Percentiles rank a stretch among this genome's conserved stretches.
phyloP scores from a whole-genome alignment of 1,140 invertebrate genomes.

The Ctenoplectra terminalis region DNA sequence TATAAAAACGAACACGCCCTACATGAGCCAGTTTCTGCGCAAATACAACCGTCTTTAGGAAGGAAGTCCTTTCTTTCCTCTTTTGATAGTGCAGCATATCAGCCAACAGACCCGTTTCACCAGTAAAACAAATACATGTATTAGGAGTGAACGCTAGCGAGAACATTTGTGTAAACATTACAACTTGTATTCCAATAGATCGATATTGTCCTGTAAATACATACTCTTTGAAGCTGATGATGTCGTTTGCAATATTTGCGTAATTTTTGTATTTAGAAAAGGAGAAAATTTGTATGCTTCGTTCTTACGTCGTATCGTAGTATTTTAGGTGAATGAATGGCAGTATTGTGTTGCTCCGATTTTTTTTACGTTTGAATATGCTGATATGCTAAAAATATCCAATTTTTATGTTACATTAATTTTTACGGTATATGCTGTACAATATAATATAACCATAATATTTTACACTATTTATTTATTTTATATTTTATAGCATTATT shows the following conservation, averaged over 20 bases:
- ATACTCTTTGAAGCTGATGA: not conserved
- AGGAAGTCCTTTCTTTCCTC: constrained; percentile 76
- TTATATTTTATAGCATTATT: too few relatives aligned
- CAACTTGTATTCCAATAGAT: not conserved
- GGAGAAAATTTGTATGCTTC: not conserved
- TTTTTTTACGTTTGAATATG: not conserved
- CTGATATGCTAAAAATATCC: not conserved
- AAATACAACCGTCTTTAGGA: constrained; percentile 48
- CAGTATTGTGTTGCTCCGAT: not conserved
- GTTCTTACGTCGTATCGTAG: not conserved
- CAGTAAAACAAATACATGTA: constrained; percentile 17
- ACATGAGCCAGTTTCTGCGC: constrained; percentile 42
- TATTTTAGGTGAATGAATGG: not conserved
- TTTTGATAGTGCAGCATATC: constrained; percentile 67
- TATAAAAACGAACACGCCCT: constrained; percentile 23
- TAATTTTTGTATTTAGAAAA: not conserved
- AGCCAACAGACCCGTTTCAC: constrained; percentile 23
- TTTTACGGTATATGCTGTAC: too few relatives aligned
- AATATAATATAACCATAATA: too few relatives aligned
- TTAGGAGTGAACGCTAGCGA: not conserved
- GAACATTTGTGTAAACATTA: not conserved
- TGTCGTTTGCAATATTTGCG: not conserved
- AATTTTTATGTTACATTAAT: too few relatives aligned
- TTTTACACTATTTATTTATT: too few relatives aligned
- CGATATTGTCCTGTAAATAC: not conserved